Base-by-base conservation (phyloP, 1,140 invertebrate genomes). In the Eupeodes corollae region DNA sequence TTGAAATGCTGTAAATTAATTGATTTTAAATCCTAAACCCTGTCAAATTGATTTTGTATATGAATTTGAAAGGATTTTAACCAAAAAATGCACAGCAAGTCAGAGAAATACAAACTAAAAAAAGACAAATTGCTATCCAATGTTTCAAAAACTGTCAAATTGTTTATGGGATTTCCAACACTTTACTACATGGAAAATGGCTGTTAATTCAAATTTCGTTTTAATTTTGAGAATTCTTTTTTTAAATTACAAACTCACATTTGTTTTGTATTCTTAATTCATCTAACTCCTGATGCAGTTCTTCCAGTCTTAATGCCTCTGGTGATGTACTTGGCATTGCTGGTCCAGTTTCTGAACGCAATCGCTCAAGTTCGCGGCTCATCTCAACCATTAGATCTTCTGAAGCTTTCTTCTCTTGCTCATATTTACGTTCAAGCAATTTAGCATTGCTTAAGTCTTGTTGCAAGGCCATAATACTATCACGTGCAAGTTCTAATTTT, bases 181-280 rank as follows among this genome's bases (percentile, higher is more conserved):
- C n/a, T n/a, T n/a, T n/a, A n/a, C n/a, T n/a, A n/a, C n/a, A n/a
- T n/a, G n/a, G n/a, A n/a, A n/a, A n/a, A n/a, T n/a, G n/a, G n/a
- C n/a, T n/a, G n/a, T n/a, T n/a, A n/a, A n/a, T n/a, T n/a, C n/a
- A n/a, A n/a, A n/a, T n/a, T n/a, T n/a, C n/a, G n/a, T n/a, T n/a
- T n/a, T n/a, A n/a, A n/a, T n/a, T n/a, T n/a, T n/a, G n/a, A n/a
- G n/a, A n/a, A n/a, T n/a, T n/a, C n/a, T n/a, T n/a, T n/a, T n/a
- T n/a, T n/a, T 42, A 33, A 18, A 6, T 38, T 13, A 15, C 49
- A 44, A 44, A 68, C 75, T 68, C 70, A 87, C 83, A 75, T 75
- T 80, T 82, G 61, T 89, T 88, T 56, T 83, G 79, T 43, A 83
- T 74, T 45, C 78, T 70, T 54, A 87, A 73, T 52, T 77, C 64